A percentile compares a stretch with the other conserved stretches of the same genome.
These are phyloP conservation scores for Caloenas nicobarica DNA, from an alignment of 2,113 vertebrate species.

Conservation along the genomic window DNA sequence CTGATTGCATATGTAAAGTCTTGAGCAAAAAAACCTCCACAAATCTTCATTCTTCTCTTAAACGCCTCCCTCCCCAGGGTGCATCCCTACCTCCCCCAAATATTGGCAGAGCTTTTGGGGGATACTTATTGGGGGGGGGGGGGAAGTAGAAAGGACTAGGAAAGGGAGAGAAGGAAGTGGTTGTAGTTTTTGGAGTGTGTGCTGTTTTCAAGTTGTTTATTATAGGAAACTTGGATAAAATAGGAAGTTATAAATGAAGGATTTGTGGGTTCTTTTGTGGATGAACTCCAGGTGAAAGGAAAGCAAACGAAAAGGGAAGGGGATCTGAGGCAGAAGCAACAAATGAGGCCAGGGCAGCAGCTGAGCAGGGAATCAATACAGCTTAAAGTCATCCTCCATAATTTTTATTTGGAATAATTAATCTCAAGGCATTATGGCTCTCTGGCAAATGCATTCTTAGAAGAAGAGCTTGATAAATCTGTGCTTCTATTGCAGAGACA, in stretches of 20 bases:
- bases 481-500: not conserved
- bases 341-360: not conserved
- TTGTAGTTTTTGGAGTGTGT: not conserved
- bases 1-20: not conserved
- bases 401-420: not conserved
- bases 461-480: not conserved
- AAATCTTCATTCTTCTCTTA: not conserved
- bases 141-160: not conserved
- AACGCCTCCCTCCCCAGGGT: not conserved
- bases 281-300: not conserved
- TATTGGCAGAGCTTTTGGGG: not conserved
- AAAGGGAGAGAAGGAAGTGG: not conserved
- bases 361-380: not conserved
- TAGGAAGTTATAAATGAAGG: not conserved
- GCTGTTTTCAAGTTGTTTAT: not conserved
- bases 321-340: not conserved
- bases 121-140: not conserved
- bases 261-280: not conserved
- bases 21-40: not conserved
- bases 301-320: not conserved
- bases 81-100: not conserved
- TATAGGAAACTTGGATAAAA: not conserved
- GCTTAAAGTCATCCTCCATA: not conserved
- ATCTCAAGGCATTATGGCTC: not conserved
- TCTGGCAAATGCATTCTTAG: not conserved